Conservation (phyloP, 2,113 vertebrate species). For the Pyrgilauda ruficollis region DNA sequence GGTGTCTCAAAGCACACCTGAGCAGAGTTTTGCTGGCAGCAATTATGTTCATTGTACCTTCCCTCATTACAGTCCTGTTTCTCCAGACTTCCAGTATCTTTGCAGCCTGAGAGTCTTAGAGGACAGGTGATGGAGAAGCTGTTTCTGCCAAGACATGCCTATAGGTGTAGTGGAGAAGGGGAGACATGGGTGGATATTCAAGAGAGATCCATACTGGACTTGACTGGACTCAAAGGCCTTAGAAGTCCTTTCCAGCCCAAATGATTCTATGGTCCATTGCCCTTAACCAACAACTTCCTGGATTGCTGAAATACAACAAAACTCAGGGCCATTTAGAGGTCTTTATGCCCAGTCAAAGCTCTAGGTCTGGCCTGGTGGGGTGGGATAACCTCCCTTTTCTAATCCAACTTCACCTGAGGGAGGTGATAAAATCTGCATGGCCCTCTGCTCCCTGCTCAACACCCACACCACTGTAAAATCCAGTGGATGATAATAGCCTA, state of each 20-base stretch:
- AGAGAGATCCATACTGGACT: background rate
- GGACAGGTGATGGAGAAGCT: background rate
- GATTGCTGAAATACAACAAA: background rate
- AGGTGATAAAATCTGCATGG: background rate
- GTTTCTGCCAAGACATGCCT: background rate
- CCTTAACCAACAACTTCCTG: background rate
- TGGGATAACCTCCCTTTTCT: background rate
- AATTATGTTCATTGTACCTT: fast-evolving
- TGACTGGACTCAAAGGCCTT: background rate
- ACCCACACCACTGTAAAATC: fast-evolving
- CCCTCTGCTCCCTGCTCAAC: background rate
- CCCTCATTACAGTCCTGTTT: fast-evolving
- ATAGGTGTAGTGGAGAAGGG: background rate
- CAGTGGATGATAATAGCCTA: background rate
- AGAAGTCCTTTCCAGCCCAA: background rate
- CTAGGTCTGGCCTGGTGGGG: background rate
- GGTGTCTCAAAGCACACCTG: background rate
- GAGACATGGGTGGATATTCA: background rate
- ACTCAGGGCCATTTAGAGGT: background rate
- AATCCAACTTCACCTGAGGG: background rate
- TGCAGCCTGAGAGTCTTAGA: background rate
- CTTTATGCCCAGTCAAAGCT: background rate
- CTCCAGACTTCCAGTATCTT: background rate
- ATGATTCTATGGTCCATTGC: background rate
- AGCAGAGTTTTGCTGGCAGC: background rate